Conservation (phyloP, 37 sponge, comb jelly and placozoan species). For the Chondrosia reniformis region DNA sequence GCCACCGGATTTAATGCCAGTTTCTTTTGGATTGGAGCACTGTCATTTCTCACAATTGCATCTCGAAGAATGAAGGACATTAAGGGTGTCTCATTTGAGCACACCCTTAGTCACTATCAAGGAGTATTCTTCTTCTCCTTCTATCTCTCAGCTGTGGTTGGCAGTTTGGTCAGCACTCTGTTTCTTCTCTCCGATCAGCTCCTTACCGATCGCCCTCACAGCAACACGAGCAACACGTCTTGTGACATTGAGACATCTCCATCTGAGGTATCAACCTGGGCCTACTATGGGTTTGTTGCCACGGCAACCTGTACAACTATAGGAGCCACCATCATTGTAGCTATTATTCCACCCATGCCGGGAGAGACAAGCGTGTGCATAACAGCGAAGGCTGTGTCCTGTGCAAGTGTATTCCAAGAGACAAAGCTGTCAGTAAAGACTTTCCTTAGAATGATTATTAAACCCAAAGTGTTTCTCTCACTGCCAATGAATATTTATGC, state of each 20-base stretch:
- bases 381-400: too few species aligned
- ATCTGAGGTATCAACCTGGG: not conserved
- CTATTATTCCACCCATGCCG: not conserved
- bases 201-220: not conserved
- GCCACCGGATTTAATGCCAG: not conserved
- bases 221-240: not conserved
- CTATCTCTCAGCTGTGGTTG: not conserved
- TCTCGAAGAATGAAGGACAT: not conserved
- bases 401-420: too few species aligned
- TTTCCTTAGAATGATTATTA: too few species aligned
- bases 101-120: not conserved
- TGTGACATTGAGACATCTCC: not conserved
- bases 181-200: not conserved
- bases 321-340: not conserved
- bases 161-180: not conserved
- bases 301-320: not conserved
- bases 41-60: not conserved
- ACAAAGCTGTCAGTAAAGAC: too few species aligned
- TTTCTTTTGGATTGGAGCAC: not conserved
- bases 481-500: too few species aligned
- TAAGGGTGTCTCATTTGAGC: not conserved
- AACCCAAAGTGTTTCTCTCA: too few species aligned
- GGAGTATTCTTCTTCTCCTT: not conserved
- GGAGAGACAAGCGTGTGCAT: not conserved
- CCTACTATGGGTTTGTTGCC: not conserved